Evolutionary conservation across 2,113 vertebrate species (phyloP).

Genomic region (Chlorodrepanis virens): DNA sequence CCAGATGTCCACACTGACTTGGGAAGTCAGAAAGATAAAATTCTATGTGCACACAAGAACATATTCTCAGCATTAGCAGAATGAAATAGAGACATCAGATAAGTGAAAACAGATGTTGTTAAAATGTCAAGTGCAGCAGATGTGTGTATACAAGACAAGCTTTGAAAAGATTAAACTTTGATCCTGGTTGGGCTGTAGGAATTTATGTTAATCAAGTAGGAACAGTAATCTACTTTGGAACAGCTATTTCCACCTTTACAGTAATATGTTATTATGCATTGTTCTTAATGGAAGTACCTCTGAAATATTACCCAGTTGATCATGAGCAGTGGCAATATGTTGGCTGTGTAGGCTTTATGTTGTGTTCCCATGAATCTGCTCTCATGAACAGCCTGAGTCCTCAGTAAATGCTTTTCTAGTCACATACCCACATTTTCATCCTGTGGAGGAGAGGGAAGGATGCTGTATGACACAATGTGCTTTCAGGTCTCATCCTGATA

Average conservation of each 20-base stretch:
- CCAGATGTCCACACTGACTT: neutral
- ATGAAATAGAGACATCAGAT: constrained; percentile 16
- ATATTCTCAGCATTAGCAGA: constrained; percentile 4
- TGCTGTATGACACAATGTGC: rapidly evolving
- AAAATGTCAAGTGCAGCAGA: constrained; percentile 54
- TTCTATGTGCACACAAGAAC: neutral
- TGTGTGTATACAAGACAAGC: neutral
- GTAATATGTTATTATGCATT: neutral
- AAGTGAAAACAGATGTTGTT: constrained; percentile 53
- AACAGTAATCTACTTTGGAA: neutral
- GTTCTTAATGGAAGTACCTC: neutral
- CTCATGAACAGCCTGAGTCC: neutral
- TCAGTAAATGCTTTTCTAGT: neutral
- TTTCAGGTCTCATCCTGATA: neutral
- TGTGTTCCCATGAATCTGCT: neutral
- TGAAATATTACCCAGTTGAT: neutral
- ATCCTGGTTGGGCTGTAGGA: neutral
- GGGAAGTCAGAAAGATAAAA: constrained; percentile 18
- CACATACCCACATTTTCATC: neutral
- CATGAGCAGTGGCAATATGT: neutral
- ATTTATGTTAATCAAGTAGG: neutral
- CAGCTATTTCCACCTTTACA: neutral
- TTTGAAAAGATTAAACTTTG: constrained; percentile 42
- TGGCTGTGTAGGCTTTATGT: neutral
- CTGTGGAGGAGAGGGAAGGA: neutral